Base-by-base conservation (phyloP, 2,888 invertebrate species). In the Stenodema calcarata region DNA sequence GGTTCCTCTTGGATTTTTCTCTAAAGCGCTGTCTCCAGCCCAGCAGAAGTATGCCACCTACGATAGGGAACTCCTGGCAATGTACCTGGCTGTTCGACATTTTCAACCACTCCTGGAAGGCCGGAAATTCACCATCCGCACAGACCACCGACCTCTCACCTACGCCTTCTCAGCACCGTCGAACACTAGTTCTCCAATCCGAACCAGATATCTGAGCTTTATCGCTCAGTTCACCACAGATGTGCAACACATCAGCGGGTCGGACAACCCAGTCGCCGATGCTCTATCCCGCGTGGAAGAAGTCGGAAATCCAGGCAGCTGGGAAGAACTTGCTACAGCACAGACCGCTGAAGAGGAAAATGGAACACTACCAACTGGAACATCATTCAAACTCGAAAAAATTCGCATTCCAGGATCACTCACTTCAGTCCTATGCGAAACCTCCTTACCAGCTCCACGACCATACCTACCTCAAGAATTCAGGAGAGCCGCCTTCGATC, bases 231-330 rank as follows among this genome's bases (percentile, higher is more conserved):
- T 70, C n/a, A 42, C 85, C 1, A 87, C 88, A 16, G 86, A 88
- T 28, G 73, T 87, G 7, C 82, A 73, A 0, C 87, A 88, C 82
- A 54, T 87, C 16, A 35, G 85, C 7, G 88, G 88, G 16, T 88
- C 87, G 35, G 87, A 89, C 11, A 90, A 90, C 42, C 80, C 89
- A 0, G 89, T 90, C 1, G 89, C 90, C 16, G 89, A 90, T 78
- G 86, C 89, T 0, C 75, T 87, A 28, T 80, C 88, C 0, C 41
- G 87, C 4, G 4, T 81, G 6, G 81, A 81, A 14, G 79, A 81
- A 28, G 11, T 81, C 4, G 69, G 12, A 41, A 7, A 35, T 7
- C 18, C 73, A n/a, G 14, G 30, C 2, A 16, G 6, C 1, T 70
- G 41, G 70, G 42, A 73, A 18, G 27, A 9, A 70, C 28, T 54